Evolutionary conservation across 2,113 vertebrate species (phyloP), one percentile per base, ranked within the genome.

Genomic region (Xiphophorus couchianus): DNA sequence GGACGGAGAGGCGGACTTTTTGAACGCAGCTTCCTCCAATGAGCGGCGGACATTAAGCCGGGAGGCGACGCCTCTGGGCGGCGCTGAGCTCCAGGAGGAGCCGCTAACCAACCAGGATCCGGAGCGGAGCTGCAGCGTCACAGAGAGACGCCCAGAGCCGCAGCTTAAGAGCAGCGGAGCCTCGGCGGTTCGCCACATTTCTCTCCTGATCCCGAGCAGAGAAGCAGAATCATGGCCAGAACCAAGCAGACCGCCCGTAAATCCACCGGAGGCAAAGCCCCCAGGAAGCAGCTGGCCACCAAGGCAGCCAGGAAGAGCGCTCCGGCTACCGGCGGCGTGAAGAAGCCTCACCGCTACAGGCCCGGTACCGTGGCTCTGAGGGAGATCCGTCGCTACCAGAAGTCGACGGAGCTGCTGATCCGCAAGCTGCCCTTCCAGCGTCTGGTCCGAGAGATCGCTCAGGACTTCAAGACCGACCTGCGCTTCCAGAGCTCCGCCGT

Each of bases 401-500:
- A 89, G 22, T 88, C 87, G 25, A 86, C 84, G 3, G 84, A 89
- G 77, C 77, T 88, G 71, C 80, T 74, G 0, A 83, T 80, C 80
- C 80, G 83, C 4, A 85, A 88, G 28, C 37, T 85, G 63, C 83
- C 86, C 35, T 64, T 64, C 62, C 30, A 64, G 62, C 62, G 30
- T 0, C 30, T 64, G 17, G 62, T 64, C 30, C 15, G 62, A 4
- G 62, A 64, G 30, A 64, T 64, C 62, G 62, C 30, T 25, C 62
- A 64, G 62, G 62, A 64, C 62, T 64, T 64, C 62, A 64, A 64
- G 30, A 64, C 62, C 62, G 30, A 64, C 62, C 84, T 91, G 29
- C 89, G 89, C 72, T 91, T 91, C 87, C 89, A 91, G 87, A 91
- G 88, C 84, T 89, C 90, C 0, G 88, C 90, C 0, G 86, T 91